phyloP scores from a whole-genome alignment of 2,113 vertebrate species.

The Pollachius pollachius region DNA sequence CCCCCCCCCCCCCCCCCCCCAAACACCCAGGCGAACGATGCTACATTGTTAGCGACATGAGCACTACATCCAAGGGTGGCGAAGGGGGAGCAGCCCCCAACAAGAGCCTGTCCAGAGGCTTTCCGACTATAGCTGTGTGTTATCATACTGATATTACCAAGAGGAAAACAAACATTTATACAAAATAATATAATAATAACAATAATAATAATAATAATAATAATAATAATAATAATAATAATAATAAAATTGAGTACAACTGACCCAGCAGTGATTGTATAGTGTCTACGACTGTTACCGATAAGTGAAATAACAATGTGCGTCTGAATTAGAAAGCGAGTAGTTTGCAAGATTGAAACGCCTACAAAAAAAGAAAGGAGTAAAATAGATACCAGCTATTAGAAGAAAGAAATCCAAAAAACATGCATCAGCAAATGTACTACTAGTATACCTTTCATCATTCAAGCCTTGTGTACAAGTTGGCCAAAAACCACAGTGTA shows the following conservation, averaged over 20 bases:
- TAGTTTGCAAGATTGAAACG: conserved; percentile 86
- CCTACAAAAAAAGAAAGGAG: conserved; percentile 85
- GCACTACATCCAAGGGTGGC: too few relatives aligned
- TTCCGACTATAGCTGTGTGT: conserved; percentile 70
- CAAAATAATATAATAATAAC: conserved; percentile 14
- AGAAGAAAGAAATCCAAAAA: conserved; percentile 51
- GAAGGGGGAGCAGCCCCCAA: conserved; percentile 25
- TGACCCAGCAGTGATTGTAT: conserved; percentile 99
- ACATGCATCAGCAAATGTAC: conserved; percentile 82
- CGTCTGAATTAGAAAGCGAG: conserved; percentile 83
- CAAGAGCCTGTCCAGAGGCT: conserved; percentile 83
- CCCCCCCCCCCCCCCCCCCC: conserved; percentile 19
- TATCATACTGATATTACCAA: conserved; percentile 77
- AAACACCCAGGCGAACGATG: not conserved
- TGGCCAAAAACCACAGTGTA: conserved; percentile 82
- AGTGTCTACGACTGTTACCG: conserved; percentile 86
- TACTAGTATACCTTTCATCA: conserved; percentile 78
- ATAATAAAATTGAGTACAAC: conserved; percentile 85
- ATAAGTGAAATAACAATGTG: conserved; percentile 81
- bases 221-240: conserved; percentile 52
- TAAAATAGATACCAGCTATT: conserved; percentile 99
- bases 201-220: conserved; percentile 37
- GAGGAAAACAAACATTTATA: conserved; percentile 63
- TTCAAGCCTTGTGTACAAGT: conserved; percentile 71
- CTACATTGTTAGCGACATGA: not conserved